Base-by-base conservation (phyloP, 2,888 invertebrate species). In the Dicranocentrus wangi region DNA sequence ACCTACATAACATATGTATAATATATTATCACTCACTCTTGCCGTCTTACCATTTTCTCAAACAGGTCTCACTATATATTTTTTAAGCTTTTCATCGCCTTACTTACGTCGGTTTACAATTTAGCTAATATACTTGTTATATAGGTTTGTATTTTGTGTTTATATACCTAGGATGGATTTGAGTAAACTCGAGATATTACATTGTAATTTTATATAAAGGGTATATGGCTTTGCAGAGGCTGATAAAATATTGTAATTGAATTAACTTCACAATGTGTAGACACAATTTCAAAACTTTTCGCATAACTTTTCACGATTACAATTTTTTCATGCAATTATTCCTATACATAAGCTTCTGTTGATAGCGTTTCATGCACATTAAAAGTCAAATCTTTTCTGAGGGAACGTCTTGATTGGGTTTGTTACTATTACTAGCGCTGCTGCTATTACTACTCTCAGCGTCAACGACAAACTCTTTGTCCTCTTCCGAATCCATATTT, bases 101-200 rank as follows among this genome's bases (percentile, higher is more conserved):
- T 3, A 19, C 8, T 51, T 51, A n/a, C 51, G 8, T 55, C 55
- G 25, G 25, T 55, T 55, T 55, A 3, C 13, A 47, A 47, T 47
- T 47, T 47, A 47, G 10, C 15, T 3, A n/a, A 47, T 47, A 32
- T 32, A 32, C 32, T 7, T 32, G 32, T 10, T 32, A n/a, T 32
- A 47, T 47, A 47, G 47, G n/a, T n/a, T 10, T 5, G 13, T n/a
- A n/a, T n/a, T n/a, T n/a, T n/a, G n/a, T n/a, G n/a, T n/a, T 47
- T n/a, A 47, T n/a, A n/a, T 47, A 47, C 47, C 71, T 65, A 78
- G 78, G 78, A 78, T 78, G 78, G 78, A 78, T 55, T 78, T 47
- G 23, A 39, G 39, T 78, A 78, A 78, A 78, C 78, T 78, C 78
- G 70, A 47, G 17, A 65, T 21, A 68, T 68, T 47, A 27, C 61